phyloP scores from a whole-genome alignment of 2,113 vertebrate species.

The Stigmatopora argus region DNA sequence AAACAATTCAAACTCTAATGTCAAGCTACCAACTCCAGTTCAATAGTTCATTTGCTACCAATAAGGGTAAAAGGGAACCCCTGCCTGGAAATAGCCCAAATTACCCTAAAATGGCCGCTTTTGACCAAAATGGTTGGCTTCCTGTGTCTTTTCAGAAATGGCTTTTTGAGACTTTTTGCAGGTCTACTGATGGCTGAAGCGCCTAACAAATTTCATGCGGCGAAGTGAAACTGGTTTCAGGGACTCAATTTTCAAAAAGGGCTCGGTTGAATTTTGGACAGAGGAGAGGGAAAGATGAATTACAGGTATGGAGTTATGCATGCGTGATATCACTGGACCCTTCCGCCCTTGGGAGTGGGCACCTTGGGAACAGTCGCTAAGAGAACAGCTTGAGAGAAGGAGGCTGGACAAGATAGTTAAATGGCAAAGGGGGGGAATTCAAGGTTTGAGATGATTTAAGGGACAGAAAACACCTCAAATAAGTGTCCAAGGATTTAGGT shows the following conservation, averaged over 20 bases:
- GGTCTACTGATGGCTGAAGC: not conserved
- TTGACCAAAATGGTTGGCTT: not conserved
- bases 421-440: slow-evolving; percentile 4
- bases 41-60: not conserved
- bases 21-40: not conserved
- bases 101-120: not conserved
- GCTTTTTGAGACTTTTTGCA: not conserved
- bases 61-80: not conserved
- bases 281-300: slow-evolving; percentile 34
- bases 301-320: slow-evolving; percentile 74
- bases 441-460: slow-evolving; percentile 11
- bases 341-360: slow-evolving; percentile 64
- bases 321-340: slow-evolving; percentile 70
- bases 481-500: too few relatives aligned
- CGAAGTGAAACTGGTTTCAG: not conserved
- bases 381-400: slow-evolving; percentile 62
- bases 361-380: slow-evolving; percentile 75
- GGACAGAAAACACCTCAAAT: too few relatives aligned
- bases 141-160: not conserved
- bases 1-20: not conserved
- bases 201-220: not conserved
- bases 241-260: not conserved
- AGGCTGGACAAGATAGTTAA: slow-evolving; percentile 24
- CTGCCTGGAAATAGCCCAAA: not conserved
- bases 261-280: not conserved